These are phyloP conservation scores for Gambelia wislizenii DNA, from an alignment of 2,797 vertebrate species.

Conservation along the genomic window DNA sequence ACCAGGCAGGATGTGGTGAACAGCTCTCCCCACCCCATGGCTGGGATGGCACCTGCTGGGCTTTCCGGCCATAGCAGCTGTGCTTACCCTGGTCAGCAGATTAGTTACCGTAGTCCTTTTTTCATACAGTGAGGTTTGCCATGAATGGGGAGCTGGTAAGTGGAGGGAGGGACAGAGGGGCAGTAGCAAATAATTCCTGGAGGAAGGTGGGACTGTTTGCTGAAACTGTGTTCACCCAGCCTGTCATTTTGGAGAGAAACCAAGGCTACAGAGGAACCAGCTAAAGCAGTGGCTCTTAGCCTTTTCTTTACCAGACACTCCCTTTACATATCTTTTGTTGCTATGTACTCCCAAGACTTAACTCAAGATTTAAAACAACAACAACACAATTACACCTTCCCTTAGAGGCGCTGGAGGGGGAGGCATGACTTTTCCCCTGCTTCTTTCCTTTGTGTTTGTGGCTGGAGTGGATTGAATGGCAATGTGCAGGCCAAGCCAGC, in stretches of 20 bases:
- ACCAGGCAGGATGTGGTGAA: slow-evolving; percentile 35
- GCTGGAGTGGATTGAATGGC: no score
- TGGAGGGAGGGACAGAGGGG: neutral
- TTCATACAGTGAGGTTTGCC: neutral
- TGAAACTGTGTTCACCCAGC: neutral
- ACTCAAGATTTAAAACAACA: no score
- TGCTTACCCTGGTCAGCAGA: neutral
- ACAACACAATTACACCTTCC: no score
- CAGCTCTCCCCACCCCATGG: neutral
- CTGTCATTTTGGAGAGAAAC: neutral
- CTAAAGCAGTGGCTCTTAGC: no score
- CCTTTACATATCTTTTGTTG: no score
- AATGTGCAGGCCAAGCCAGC: no score
- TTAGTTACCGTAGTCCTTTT: neutral
- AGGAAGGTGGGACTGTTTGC: neutral
- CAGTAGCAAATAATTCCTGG: neutral
- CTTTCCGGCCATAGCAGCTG: slow-evolving; percentile 9
- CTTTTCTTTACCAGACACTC: no score
- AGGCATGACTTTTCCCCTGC: no score
- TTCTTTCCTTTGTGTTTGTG: no score
- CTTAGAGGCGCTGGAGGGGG: no score
- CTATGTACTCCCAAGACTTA: no score
- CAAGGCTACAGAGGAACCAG: neutral
- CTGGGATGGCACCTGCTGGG: neutral
- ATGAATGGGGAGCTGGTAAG: neutral